phyloP scores from a whole-genome alignment of 1,140 invertebrate species.

The Phortica variegata region DNA sequence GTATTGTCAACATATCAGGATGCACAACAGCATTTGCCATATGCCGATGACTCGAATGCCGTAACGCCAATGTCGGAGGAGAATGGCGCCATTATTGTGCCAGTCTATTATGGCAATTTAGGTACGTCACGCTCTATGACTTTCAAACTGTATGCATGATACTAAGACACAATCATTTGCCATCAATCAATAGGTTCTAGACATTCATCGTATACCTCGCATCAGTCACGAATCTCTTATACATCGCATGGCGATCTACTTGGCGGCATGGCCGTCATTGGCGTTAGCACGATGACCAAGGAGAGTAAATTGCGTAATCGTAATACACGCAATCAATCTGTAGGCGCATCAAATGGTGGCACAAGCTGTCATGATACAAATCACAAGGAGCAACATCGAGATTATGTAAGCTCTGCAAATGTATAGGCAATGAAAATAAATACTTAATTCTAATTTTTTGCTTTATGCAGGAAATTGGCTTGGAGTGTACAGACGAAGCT shows the following conservation, averaged over 20 bases:
- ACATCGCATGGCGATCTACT: conserved; percentile 89
- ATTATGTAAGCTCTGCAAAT: conserved; percentile 65
- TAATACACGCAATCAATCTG: conserved; percentile 70
- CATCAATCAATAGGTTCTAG: conserved; percentile 67
- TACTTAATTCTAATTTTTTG: not conserved
- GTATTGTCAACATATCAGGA: conserved; percentile 93
- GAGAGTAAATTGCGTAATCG: conserved; percentile 77
- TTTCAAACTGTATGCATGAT: not conserved
- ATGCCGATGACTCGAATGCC: conserved; percentile 95
- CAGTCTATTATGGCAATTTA: conserved; percentile 81
- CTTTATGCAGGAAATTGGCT: conserved; percentile 43
- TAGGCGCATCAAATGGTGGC: conserved; percentile 59
- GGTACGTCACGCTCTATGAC: conserved; percentile 53
- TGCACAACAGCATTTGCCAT: conserved; percentile 93
- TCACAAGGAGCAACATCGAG: conserved; percentile 66
- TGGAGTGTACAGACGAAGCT: conserved; percentile 75
- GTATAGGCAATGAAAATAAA: not conserved
- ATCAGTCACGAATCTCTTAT: conserved; percentile 87
- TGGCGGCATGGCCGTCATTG: conserved; percentile 68
- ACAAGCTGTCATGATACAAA: conserved; percentile 64
- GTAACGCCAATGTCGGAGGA: conserved; percentile 98
- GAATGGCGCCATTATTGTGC: conserved; percentile 90
- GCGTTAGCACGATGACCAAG: conserved; percentile 72
- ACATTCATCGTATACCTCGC: conserved; percentile 92
- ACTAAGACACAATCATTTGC: not conserved